Percentiles rank a stretch among this genome's conserved stretches.
These are phyloP conservation scores for Junonia oenone DNA, from an alignment of 2,888 invertebrate genomes.

Conservation along the genomic window DNA sequence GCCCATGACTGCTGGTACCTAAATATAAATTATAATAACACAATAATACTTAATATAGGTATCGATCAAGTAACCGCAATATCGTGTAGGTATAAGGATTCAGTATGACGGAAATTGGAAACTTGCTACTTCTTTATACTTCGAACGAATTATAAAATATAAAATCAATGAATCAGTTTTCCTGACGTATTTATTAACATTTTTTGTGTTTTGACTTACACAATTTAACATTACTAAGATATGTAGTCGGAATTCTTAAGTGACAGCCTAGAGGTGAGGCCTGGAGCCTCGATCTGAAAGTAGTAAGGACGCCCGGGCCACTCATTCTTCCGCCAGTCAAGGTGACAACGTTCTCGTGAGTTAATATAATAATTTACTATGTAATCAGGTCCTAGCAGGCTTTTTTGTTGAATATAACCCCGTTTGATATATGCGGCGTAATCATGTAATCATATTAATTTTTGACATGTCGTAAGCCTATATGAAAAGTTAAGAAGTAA, in stretches of 20 bases:
- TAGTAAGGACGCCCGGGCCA: slow-evolving; percentile 56
- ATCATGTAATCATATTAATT: too few relatives aligned
- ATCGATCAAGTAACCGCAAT: background rate
- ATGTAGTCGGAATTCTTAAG: slow-evolving; percentile 23
- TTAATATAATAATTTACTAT: slow-evolving; percentile 16
- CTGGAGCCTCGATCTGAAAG: slow-evolving; percentile 51
- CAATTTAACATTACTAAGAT: background rate
- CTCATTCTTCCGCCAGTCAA: slow-evolving; percentile 65
- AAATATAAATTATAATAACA: too few relatives aligned
- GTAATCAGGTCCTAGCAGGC: slow-evolving; percentile 3
- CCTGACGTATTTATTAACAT: background rate
- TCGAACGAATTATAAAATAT: too few relatives aligned
- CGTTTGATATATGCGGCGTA: too few relatives aligned
- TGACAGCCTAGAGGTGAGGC: slow-evolving; percentile 34
- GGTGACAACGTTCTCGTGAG: slow-evolving; percentile 44
- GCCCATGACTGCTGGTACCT: too few relatives aligned
- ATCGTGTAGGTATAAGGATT: background rate
- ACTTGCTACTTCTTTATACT: too few relatives aligned
- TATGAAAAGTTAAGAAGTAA: background rate
- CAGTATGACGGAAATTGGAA: background rate
- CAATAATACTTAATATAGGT: background rate
- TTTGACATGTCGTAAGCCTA: background rate
- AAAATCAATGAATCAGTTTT: background rate
- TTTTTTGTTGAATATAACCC: too few relatives aligned
- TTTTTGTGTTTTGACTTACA: background rate